A percentile compares a stretch with the other conserved stretches of the same genome.
Conservation (phyloP, 2,888 invertebrate genomes). For the Melanotus villosus region DNA sequence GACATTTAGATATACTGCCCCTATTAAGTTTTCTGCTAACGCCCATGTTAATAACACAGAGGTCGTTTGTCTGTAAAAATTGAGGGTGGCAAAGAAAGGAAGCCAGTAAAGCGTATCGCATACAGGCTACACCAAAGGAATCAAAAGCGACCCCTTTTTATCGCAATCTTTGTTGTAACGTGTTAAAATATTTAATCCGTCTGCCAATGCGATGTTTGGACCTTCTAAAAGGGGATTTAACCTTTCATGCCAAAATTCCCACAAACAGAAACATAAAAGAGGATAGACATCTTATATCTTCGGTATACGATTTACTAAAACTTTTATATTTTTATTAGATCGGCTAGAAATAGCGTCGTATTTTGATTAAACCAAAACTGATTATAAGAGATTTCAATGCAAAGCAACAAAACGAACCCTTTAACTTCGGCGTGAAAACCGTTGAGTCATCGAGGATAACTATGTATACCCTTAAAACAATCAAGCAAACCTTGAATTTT, state of each 20-base stretch:
- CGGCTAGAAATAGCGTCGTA: no score
- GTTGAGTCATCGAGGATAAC: no score
- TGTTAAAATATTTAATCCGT: constrained; percentile 42
- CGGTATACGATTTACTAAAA: no score
- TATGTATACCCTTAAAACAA: no score
- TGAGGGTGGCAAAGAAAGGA: constrained; percentile 23
- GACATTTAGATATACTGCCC: background rate
- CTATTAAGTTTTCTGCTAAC: background rate
- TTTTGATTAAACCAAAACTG: no score
- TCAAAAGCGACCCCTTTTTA: constrained; percentile 29
- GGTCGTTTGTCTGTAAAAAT: constrained; percentile 6
- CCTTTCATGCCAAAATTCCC: background rate
- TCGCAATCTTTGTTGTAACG: constrained; percentile 37
- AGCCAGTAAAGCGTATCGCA: constrained; percentile 22
- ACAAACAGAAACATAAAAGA: background rate
- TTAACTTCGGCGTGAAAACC: no score
- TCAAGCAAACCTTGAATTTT: background rate
- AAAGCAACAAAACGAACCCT: background rate
- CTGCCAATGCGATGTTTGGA: constrained; percentile 36
- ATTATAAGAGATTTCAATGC: constrained; percentile 1
- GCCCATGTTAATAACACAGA: constrained; percentile 9
- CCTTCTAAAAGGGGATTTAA: constrained; percentile 18
- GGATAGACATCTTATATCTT: no score
- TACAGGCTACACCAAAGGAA: constrained; percentile 22
- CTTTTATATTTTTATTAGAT: no score